Evolutionary conservation across 1,140 invertebrate species (phyloP).

Genomic region (Aporrectodea caliginosa): DNA sequence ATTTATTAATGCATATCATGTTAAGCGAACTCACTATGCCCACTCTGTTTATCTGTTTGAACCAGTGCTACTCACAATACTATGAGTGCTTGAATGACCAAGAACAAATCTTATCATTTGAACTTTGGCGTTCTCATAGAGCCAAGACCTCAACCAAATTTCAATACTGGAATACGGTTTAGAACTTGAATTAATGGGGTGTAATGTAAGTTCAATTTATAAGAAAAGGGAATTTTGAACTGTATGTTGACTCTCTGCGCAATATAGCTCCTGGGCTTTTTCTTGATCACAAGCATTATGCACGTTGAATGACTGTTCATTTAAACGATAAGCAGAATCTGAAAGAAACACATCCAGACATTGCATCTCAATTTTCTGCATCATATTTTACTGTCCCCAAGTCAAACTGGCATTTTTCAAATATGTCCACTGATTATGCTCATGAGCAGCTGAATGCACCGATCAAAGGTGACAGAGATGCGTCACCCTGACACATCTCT

Average conservation of each 20-base stretch:
- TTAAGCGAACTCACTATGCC: too few relatives aligned
- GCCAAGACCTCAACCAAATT: not conserved
- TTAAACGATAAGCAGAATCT: conserved; percentile 32
- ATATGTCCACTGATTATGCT: conserved; percentile 39
- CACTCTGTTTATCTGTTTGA: too few relatives aligned
- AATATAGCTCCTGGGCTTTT: not conserved
- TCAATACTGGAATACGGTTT: not conserved
- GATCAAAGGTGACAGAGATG: conserved; percentile 40
- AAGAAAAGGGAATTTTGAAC: not conserved
- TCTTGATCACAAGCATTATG: conserved; percentile 35
- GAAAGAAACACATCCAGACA: not conserved
- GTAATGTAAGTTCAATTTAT: not conserved
- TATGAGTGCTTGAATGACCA: too few relatives aligned
- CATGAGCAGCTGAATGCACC: conserved; percentile 40
- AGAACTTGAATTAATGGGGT: not conserved
- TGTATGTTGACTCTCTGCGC: not conserved
- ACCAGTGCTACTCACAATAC: too few relatives aligned
- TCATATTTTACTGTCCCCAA: conserved; percentile 37
- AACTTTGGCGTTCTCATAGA: too few relatives aligned
- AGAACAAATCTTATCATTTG: too few relatives aligned
- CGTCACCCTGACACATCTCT: conserved; percentile 31
- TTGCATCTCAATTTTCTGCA: conserved; percentile 27
- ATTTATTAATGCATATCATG: too few relatives aligned
- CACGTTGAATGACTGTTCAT: conserved; percentile 39
- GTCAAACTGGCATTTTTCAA: conserved; percentile 35